Evolutionary conservation across 2,113 vertebrate species (phyloP).

Genomic region (Megaptera novaeangliae): DNA sequence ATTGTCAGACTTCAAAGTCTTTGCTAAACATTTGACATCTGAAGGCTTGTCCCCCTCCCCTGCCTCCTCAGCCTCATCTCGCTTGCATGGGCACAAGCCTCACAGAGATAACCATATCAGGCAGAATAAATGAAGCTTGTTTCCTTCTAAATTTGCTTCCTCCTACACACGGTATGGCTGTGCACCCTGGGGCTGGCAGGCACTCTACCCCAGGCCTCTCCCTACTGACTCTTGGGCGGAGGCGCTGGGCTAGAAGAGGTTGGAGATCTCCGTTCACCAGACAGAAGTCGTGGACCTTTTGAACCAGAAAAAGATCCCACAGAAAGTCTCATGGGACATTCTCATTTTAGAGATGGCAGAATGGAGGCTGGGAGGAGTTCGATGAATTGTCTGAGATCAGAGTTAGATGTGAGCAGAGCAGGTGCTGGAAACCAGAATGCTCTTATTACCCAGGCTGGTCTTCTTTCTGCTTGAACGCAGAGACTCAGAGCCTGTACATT

Average conservation of each 20-base stretch:
- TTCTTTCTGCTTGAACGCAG: not conserved
- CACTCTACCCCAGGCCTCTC: not conserved
- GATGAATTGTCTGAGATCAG: not conserved
- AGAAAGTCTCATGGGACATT: not conserved
- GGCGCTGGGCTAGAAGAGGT: not conserved
- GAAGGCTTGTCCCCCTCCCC: not conserved
- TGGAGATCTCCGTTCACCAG: not conserved
- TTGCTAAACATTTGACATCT: constrained; percentile 61
- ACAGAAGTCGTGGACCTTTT: not conserved
- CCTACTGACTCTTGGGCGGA: not conserved
- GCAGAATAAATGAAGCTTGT: constrained; percentile 60
- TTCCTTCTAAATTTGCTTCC: constrained; percentile 62
- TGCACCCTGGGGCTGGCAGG: not conserved
- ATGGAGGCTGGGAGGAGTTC: not conserved
- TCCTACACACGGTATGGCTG: constrained; percentile 9
- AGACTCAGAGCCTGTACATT: not conserved
- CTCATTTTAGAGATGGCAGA: not conserved
- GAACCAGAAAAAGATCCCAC: not conserved
- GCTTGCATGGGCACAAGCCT: constrained; percentile 13
- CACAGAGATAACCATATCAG: constrained; percentile 58
- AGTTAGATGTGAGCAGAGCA: not conserved
- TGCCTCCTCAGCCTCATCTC: not conserved
- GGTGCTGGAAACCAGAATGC: not conserved
- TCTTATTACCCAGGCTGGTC: not conserved
- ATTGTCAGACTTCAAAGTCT: constrained; percentile 59